phyloP scores from a whole-genome alignment of 2,113 vertebrate genomes.

The Benthochromis sp. region DNA sequence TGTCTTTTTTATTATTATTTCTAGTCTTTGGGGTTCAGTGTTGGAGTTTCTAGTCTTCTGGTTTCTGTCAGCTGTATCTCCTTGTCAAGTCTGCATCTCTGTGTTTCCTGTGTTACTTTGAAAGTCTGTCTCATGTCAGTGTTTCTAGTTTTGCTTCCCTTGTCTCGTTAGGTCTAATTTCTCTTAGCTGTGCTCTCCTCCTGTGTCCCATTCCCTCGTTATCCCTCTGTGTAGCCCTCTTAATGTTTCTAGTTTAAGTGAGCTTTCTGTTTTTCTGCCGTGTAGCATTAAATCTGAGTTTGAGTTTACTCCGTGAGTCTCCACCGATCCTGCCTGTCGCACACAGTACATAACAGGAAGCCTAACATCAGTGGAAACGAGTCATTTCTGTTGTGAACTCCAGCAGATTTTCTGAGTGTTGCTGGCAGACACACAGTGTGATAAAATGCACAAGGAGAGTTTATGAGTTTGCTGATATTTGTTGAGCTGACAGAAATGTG shows the following conservation, averaged over 20 bases:
- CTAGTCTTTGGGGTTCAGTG: not conserved
- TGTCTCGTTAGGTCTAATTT: not conserved
- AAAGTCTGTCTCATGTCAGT: not conserved
- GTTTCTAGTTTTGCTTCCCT: not conserved
- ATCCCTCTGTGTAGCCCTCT: not conserved
- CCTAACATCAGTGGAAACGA: not conserved
- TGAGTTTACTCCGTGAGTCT: not conserved
- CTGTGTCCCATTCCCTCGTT: not conserved
- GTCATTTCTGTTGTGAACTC: not conserved
- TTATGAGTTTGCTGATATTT: not conserved
- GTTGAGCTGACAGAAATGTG: not conserved
- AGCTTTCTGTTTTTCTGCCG: not conserved
- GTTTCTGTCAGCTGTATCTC: not conserved
- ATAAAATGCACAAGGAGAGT: not conserved
- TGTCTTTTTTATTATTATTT: not conserved
- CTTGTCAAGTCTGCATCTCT: not conserved
- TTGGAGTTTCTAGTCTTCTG: not conserved
- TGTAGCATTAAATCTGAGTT: not conserved
- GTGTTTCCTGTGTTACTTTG: not conserved
- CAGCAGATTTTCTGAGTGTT: not conserved
- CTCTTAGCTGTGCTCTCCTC: not conserved
- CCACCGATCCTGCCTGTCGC: not conserved
- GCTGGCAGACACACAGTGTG: not conserved
- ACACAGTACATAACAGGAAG: rapidly evolving
- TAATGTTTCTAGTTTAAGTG: not conserved